These are phyloP conservation scores for Rallus limicola DNA, from an alignment of 2,113 vertebrate species.

Conservation along the genomic window DNA sequence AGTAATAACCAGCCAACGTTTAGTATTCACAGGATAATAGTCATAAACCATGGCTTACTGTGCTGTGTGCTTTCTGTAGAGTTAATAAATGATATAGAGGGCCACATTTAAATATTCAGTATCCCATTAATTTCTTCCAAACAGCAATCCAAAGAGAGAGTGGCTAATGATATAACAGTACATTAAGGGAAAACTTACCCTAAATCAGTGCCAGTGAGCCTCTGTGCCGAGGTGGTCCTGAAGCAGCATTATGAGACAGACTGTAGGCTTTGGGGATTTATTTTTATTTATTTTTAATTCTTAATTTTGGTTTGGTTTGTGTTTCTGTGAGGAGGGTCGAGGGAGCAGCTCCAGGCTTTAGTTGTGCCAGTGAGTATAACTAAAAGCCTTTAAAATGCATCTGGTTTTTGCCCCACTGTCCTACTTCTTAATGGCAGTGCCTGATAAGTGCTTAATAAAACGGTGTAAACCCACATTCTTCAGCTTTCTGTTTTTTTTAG, in stretches of 20 bases:
- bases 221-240: not conserved
- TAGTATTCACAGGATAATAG: slow-evolving; percentile 62
- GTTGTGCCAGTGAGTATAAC: not conserved
- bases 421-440: not conserved
- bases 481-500: not conserved
- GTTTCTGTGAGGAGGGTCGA: not conserved
- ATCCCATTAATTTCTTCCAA: slow-evolving; percentile 71
- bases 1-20: slow-evolving; percentile 50
- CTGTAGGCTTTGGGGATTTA: not conserved
- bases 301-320: not conserved
- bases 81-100: slow-evolving; percentile 71
- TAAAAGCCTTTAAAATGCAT: not conserved
- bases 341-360: not conserved
- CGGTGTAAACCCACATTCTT: not conserved
- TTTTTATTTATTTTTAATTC: not conserved
- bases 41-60: slow-evolving; percentile 67
- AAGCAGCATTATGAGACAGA: not conserved
- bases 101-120: slow-evolving; percentile 68
- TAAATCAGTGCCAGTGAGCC: slow-evolving; percentile 42
- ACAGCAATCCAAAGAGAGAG: slow-evolving; percentile 42
- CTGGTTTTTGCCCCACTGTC: not conserved
- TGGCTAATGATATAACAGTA: slow-evolving; percentile 52
- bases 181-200: slow-evolving; percentile 28
- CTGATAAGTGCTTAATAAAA: not conserved
- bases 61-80: slow-evolving; percentile 70